These are phyloP conservation scores for Acropternis orthonyx DNA, from an alignment of 2,797 vertebrate species.

Conservation along the genomic window DNA sequence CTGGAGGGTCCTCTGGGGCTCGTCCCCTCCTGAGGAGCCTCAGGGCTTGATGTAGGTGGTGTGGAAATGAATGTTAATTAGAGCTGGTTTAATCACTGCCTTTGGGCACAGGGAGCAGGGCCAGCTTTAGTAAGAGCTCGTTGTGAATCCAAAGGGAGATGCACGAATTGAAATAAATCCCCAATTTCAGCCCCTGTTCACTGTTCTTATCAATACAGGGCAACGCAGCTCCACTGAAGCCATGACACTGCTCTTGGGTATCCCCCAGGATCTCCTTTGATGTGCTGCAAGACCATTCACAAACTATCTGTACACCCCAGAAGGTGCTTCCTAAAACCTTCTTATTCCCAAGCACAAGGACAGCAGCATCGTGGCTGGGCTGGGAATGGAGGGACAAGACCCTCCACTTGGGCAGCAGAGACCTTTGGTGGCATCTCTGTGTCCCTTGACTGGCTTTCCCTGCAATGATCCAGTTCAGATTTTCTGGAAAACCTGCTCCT, in stretches of 20 bases:
- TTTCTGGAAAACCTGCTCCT: constrained; percentile 8
- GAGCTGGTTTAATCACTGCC: not conserved
- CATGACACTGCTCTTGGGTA: fast-evolving
- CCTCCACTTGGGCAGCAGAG: not conserved
- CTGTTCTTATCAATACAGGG: fast-evolving
- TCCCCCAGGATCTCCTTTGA: not conserved
- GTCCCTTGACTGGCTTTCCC: not conserved
- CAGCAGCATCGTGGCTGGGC: not conserved
- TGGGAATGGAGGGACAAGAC: not conserved
- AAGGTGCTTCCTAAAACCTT: not conserved
- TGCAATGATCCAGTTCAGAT: constrained; percentile 10
- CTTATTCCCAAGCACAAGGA: not conserved
- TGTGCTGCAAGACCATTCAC: not conserved
- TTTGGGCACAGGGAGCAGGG: not conserved
- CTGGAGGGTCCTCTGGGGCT: not conserved
- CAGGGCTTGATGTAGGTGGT: not conserved
- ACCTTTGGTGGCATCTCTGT: not conserved
- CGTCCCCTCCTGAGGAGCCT: not conserved
- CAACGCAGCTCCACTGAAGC: not conserved
- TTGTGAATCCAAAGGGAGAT: not conserved
- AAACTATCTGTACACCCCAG: not conserved
- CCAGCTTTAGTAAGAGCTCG: not conserved
- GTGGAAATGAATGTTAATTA: not conserved
- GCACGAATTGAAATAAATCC: not conserved
- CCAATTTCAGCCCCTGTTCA: not conserved